Conservation (phyloP, 2,113 vertebrate genomes). For the Brienomyrus brachyistius region DNA sequence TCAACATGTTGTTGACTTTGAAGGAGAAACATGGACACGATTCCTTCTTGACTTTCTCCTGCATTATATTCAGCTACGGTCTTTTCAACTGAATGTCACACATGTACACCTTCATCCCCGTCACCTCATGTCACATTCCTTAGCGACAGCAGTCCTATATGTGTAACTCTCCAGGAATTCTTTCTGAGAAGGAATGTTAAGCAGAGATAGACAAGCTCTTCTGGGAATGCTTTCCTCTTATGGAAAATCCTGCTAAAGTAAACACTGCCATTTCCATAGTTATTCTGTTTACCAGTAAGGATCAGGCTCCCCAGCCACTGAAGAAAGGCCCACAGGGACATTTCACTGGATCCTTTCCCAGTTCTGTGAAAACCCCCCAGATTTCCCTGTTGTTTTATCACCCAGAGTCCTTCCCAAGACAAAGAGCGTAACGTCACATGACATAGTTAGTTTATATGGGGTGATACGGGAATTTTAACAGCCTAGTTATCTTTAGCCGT, state of each 20-base stretch:
- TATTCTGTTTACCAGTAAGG: neutral
- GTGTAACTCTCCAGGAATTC: neutral
- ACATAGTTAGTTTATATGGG: neutral
- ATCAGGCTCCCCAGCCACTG: neutral
- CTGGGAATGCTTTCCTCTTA: neutral
- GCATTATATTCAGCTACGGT: neutral
- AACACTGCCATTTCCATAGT: neutral
- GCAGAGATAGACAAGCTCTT: neutral
- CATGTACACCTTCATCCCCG: neutral
- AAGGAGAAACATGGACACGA: neutral
- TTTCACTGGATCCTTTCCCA: neutral
- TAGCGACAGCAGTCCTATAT: neutral
- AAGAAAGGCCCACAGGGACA: neutral
- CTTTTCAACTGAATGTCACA: neutral
- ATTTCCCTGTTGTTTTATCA: neutral
- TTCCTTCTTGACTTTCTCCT: too few relatives aligned
- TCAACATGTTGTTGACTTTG: neutral
- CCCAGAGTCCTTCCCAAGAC: neutral
- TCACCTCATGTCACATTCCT: neutral
- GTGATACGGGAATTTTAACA: neutral
- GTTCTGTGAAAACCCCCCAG: neutral
- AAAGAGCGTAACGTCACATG: neutral
- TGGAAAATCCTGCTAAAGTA: neutral
- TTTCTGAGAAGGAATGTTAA: conserved; percentile 14
- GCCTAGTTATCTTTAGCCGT: neutral